phyloP scores from a whole-genome alignment of 1,140 invertebrate genomes.

The Zaprionus davidi region DNA sequence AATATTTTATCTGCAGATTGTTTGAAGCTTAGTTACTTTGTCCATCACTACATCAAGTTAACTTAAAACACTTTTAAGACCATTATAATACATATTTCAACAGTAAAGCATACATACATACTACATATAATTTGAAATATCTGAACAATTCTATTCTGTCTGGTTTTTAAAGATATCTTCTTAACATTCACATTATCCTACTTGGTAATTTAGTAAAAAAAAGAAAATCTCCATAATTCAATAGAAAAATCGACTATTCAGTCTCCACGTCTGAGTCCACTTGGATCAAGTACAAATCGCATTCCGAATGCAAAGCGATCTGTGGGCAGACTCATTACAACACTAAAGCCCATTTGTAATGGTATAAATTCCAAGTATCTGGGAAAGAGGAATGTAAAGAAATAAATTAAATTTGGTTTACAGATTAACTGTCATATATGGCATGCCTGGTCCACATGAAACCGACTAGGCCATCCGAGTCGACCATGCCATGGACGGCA shows the following conservation, averaged over 20 bases:
- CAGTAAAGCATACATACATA: no score
- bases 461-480: conserved; percentile 78
- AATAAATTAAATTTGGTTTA: neutral
- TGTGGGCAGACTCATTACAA: conserved; percentile 71
- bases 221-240: conserved; percentile 33
- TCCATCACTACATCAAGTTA: no score
- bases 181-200: neutral
- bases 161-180: neutral
- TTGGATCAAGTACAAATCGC: conserved; percentile 74
- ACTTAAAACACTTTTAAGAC: no score
- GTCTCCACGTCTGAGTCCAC: conserved; percentile 61
- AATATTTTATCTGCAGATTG: no score
- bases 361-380: conserved; percentile 67
- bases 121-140: no score
- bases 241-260: conserved; percentile 17
- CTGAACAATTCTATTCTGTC: no score
- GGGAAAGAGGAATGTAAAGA: neutral
- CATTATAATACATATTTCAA: no score
- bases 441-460: conserved; percentile 76
- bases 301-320: conserved; percentile 77
- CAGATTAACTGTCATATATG: neutral
- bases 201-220: conserved; percentile 57
- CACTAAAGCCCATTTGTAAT: conserved; percentile 70
- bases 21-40: no score
- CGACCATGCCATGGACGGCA: conserved; percentile 69